A percentile compares a stretch with the other conserved stretches of the same genome.
Evolutionary conservation across 2,797 vertebrate genomes (phyloP).

Genomic region (Otolemur crassicaudatus): DNA sequence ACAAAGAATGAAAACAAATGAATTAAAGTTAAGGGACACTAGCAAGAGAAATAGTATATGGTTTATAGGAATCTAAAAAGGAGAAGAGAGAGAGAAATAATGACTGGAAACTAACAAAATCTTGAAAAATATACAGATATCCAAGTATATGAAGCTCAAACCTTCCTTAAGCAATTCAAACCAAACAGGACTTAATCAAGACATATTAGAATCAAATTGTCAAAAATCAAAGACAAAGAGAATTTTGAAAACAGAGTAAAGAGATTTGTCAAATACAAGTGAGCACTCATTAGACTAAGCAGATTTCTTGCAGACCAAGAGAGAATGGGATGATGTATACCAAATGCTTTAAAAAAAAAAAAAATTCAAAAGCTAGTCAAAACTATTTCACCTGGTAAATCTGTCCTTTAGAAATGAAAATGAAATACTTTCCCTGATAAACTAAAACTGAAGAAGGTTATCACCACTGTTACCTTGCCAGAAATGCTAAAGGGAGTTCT

Average conservation of each 20-base stretch:
- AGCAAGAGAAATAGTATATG: background rate
- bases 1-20: background rate
- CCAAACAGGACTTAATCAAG: background rate
- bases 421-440: background rate
- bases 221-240: background rate
- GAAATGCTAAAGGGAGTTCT: background rate
- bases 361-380: background rate
- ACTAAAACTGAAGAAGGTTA: background rate
- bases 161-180: background rate
- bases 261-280: background rate
- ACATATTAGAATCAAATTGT: background rate
- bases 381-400: background rate
- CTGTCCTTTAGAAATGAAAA: background rate
- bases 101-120: background rate
- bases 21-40: background rate
- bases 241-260: background rate
- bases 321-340: background rate
- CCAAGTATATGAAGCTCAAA: background rate
- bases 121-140: background rate
- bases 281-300: background rate
- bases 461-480: background rate
- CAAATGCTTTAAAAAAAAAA: background rate
- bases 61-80: background rate
- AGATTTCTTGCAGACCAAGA: background rate
- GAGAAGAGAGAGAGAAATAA: background rate